Evolutionary conservation across 2,888 invertebrate species (phyloP).

Genomic region (Ashinkailepas kermadecensis): DNA sequence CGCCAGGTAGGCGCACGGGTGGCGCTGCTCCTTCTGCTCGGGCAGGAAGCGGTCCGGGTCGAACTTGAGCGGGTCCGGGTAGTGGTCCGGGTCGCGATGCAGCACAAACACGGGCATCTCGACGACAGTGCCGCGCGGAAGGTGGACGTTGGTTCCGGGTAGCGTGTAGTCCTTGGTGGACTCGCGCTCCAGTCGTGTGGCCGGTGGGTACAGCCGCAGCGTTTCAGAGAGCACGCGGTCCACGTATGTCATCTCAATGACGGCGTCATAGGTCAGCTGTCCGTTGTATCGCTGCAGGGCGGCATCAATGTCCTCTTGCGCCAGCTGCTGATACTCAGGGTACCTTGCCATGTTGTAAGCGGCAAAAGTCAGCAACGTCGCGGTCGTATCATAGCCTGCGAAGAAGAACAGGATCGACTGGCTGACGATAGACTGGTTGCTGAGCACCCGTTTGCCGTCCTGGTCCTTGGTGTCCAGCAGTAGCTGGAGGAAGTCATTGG

Average conservation of each 20-base stretch:
- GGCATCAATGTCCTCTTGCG: background rate
- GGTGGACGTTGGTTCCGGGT: slow-evolving; percentile 29
- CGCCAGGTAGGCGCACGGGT: slow-evolving; percentile 34
- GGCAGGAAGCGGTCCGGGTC: no score
- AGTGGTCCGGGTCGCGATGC: slow-evolving; percentile 51
- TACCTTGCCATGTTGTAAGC: slow-evolving; percentile 40
- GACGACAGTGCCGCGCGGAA: slow-evolving; percentile 22
- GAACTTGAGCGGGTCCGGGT: no score
- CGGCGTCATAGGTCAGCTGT: slow-evolving; percentile 48
- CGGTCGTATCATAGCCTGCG: slow-evolving; percentile 58
- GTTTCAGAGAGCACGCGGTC: slow-evolving; percentile 53
- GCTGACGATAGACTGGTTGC: slow-evolving; percentile 37
- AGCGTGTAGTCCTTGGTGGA: slow-evolving; percentile 37
- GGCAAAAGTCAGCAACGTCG: slow-evolving; percentile 52
- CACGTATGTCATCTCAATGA: slow-evolving; percentile 48
- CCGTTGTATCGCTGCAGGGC: slow-evolving; percentile 43
- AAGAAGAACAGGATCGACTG: slow-evolving; percentile 54
- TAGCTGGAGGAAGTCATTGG: background rate
- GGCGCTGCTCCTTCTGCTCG: slow-evolving; percentile 31
- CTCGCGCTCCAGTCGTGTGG: slow-evolving; percentile 47
- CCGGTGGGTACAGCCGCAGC: slow-evolving; percentile 53
- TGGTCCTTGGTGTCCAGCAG: background rate
- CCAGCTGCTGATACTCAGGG: background rate
- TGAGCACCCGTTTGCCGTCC: background rate
- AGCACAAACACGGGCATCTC: slow-evolving; percentile 52